Evolutionary conservation across 2,797 vertebrate genomes (phyloP).

Genomic region (Telmatherina bonti): DNA sequence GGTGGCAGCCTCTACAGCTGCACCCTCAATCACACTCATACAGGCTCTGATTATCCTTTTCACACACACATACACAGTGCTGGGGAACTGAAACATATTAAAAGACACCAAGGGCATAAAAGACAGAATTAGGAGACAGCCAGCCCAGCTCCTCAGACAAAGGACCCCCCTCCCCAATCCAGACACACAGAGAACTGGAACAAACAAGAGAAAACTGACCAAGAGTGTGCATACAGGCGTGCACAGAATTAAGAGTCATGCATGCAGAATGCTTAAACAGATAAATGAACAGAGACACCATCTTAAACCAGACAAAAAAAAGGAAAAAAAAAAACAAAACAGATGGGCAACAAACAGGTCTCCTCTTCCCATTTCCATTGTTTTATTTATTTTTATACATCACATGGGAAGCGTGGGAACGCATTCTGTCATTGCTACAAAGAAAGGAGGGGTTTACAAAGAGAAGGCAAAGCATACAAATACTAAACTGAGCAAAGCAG

Average conservation of each 20-base stretch:
- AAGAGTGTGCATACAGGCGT: constrained; percentile 47
- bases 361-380: constrained; percentile 56
- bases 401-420: constrained; percentile 75
- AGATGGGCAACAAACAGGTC: constrained; percentile 48
- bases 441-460: constrained; percentile 58
- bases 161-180: constrained; percentile 51
- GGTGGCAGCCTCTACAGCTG: constrained; percentile 83
- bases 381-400: constrained; percentile 80
- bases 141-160: constrained; percentile 70
- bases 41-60: constrained; percentile 81
- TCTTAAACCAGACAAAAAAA: constrained; percentile 26
- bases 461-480: constrained; percentile 59
- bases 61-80: constrained; percentile 65
- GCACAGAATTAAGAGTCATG: constrained; percentile 58
- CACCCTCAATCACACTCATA: constrained; percentile 85
- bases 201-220: constrained; percentile 66
- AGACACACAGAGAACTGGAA: constrained; percentile 65
- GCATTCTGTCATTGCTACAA: constrained; percentile 64
- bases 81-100: constrained; percentile 82
- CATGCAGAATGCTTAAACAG: constrained; percentile 68
- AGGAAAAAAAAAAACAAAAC: neutral
- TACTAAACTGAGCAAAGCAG: constrained; percentile 63
- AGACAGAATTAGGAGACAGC: constrained; percentile 79
- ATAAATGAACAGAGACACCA: constrained; percentile 45
- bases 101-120: constrained; percentile 76